Conservation (phyloP, 2,113 vertebrate species). For the Hippocampus zosterae region DNA sequence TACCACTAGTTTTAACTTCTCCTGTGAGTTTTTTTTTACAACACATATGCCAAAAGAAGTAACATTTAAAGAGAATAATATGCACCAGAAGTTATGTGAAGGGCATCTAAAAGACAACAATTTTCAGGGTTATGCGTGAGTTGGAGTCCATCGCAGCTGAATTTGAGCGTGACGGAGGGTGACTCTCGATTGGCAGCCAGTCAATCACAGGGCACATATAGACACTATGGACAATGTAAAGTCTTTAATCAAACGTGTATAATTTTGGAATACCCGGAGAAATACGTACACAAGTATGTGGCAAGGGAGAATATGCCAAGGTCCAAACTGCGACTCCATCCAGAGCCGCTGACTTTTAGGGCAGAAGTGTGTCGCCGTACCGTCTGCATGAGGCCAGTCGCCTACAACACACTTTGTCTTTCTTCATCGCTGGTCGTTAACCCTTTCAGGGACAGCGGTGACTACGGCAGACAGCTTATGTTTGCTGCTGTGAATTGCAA, state of each 20-base stretch:
- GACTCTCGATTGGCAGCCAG: background rate
- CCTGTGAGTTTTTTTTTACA: no score
- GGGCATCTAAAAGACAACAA: background rate
- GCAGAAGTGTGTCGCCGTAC: background rate
- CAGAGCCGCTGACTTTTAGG: background rate
- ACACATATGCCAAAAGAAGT: no score
- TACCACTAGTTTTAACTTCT: background rate
- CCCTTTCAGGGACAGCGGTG: no score
- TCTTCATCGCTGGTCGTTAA: background rate
- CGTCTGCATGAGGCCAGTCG: background rate
- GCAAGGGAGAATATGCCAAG: background rate
- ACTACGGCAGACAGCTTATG: no score
- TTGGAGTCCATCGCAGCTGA: background rate
- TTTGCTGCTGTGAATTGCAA: no score
- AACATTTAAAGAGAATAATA: no score
- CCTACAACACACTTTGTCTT: background rate
- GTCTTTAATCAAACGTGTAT: background rate
- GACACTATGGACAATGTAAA: conserved; percentile 1
- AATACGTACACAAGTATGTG: background rate
- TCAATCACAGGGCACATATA: conserved; percentile 6
- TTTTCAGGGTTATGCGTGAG: background rate
- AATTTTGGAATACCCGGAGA: background rate
- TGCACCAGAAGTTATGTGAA: no score
- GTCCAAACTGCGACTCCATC: background rate
- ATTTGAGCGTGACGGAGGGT: background rate